Evolutionary conservation across 2,113 vertebrate genomes (phyloP).

Genomic region (Bungarus multicinctus): DNA sequence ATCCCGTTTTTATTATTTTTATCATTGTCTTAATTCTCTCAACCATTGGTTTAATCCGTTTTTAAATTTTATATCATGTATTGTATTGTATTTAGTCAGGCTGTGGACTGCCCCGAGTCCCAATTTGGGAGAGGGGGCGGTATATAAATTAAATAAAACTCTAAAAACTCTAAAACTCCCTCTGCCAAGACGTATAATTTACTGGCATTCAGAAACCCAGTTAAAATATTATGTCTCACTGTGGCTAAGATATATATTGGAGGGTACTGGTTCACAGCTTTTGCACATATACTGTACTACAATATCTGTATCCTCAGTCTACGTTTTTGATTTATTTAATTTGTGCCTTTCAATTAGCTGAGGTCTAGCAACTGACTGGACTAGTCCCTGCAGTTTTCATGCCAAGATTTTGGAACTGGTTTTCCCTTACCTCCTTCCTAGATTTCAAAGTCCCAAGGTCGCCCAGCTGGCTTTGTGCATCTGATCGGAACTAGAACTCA

Average conservation of each 20-base stretch:
- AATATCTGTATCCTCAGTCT: neutral
- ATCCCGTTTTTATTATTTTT: too few species aligned
- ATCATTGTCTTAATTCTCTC: too few species aligned
- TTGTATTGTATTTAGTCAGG: too few species aligned
- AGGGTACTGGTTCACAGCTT: neutral
- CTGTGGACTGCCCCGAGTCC: too few species aligned
- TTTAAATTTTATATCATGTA: too few species aligned
- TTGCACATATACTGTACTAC: neutral
- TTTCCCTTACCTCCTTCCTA: neutral
- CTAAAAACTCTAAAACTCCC: too few species aligned
- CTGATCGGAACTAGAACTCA: neutral
- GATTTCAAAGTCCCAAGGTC: neutral
- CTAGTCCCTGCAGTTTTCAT: neutral
- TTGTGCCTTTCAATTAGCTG: neutral
- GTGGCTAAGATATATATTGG: neutral
- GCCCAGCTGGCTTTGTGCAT: neutral
- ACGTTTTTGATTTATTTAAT: neutral
- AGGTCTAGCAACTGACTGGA: neutral
- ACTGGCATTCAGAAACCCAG: neutral
- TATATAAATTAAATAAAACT: too few species aligned
- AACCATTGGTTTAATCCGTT: too few species aligned
- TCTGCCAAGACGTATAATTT: neutral
- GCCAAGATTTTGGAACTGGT: neutral
- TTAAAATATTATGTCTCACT: neutral
- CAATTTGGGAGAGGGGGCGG: too few species aligned